phyloP scores from a whole-genome alignment of 1,140 invertebrate genomes.

The Drosophila athabasca region DNA sequence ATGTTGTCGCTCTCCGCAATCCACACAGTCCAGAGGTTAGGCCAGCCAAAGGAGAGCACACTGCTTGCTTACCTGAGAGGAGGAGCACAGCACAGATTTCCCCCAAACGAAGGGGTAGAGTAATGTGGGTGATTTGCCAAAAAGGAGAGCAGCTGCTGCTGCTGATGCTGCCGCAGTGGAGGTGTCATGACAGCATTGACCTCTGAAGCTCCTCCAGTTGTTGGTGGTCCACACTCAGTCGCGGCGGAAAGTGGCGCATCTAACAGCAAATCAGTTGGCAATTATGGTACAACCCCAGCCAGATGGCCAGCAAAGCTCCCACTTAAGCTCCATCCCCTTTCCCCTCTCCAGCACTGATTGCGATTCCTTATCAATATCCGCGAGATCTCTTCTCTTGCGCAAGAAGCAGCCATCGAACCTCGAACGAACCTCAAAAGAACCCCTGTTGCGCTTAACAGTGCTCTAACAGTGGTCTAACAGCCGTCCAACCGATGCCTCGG shows the following conservation, averaged over 20 bases:
- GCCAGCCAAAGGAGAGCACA: too few relatives aligned
- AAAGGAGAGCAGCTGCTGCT: not conserved
- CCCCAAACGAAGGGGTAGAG: too few relatives aligned
- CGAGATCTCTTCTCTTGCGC: not conserved
- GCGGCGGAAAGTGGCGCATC: slow-evolving; percentile 43
- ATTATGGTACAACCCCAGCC: slow-evolving; percentile 30
- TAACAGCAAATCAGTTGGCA: slow-evolving; percentile 48
- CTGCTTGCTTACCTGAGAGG: too few relatives aligned
- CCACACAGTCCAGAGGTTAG: too few relatives aligned
- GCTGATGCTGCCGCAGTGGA: slow-evolving; percentile 10
- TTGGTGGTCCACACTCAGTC: slow-evolving; percentile 49
- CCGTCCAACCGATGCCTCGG: slow-evolving; percentile 1
- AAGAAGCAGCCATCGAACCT: not conserved
- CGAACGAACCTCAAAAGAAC: too few relatives aligned
- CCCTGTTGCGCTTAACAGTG: not conserved
- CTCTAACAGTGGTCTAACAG: slow-evolving; percentile 1
- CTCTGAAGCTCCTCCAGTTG: slow-evolving; percentile 38
- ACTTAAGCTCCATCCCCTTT: too few relatives aligned
- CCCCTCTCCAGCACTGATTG: too few relatives aligned
- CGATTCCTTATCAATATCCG: too few relatives aligned
- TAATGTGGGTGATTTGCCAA: too few relatives aligned
- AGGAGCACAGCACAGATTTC: too few relatives aligned
- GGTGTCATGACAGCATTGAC: slow-evolving; percentile 52
- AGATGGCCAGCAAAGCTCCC: slow-evolving; percentile 15
- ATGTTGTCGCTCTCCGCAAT: slow-evolving; percentile 7